phyloP scores from a whole-genome alignment of 2,113 vertebrate species.

The Ciconia boyciana region DNA sequence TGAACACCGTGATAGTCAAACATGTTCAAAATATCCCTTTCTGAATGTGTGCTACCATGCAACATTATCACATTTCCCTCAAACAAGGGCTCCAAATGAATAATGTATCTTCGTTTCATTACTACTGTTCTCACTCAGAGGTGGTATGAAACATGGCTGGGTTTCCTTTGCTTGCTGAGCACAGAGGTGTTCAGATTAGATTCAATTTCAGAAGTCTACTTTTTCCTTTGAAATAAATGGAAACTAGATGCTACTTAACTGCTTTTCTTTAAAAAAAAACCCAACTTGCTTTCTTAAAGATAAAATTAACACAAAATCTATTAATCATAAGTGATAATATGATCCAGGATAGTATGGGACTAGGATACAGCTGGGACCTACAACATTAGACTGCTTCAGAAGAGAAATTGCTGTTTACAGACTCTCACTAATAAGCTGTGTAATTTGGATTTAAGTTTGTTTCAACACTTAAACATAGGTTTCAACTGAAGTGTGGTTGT shows the following conservation, averaged over 20 bases:
- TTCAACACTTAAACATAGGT: background rate
- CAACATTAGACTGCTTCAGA: background rate
- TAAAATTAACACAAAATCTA: background rate
- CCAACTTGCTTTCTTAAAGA: background rate
- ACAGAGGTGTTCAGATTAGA: background rate
- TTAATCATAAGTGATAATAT: background rate
- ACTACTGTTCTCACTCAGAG: background rate
- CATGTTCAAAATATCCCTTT: background rate
- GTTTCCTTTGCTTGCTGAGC: background rate
- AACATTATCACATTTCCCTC: background rate
- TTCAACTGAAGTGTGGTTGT: background rate
- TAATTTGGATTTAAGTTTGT: background rate
- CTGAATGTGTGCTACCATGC: accelerated
- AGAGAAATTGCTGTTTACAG: slow-evolving; percentile 21
- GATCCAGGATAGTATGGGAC: background rate
- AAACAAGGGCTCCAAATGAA: background rate
- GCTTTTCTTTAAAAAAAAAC: background rate
- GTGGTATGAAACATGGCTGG: background rate
- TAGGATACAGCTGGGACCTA: background rate
- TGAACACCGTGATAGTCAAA: accelerated
- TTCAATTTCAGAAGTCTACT: background rate
- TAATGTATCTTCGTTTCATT: background rate
- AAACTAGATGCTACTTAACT: background rate
- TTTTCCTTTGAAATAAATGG: background rate
- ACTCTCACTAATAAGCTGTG: background rate